Conservation (phyloP, 1,140 invertebrate species). For the Anoplolepis gracilipes region DNA sequence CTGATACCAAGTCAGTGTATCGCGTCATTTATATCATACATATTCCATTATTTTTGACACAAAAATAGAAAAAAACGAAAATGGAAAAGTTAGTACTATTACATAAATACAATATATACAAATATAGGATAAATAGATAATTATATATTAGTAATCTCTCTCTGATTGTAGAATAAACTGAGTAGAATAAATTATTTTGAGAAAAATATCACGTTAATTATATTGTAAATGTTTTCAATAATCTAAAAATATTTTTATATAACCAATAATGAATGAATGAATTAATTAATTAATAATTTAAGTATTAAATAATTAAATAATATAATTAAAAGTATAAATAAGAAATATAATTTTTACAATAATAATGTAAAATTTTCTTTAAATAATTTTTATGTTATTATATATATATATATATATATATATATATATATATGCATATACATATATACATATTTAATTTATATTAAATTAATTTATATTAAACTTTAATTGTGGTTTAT, state of each 20-base stretch:
- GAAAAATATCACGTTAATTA: not conserved
- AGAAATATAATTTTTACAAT: conserved; percentile 2
- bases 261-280: too few species aligned
- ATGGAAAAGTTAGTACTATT: not conserved
- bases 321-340: too few species aligned
- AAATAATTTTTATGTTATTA: conserved; percentile 7
- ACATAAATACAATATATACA: not conserved
- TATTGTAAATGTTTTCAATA: not conserved
- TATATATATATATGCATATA: too few species aligned
- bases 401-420: not conserved
- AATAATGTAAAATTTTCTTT: not conserved
- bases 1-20: conserved; percentile 36
- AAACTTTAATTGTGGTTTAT: conserved; percentile 1
- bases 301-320: too few species aligned
- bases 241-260: not conserved
- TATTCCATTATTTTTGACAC: not conserved
- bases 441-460: too few species aligned
- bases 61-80: not conserved
- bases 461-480: too few species aligned
- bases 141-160: not conserved
- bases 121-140: too few species aligned
- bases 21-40: not conserved
- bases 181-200: not conserved
- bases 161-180: not conserved
- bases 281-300: too few species aligned